Conservation (phyloP, 2,797 vertebrate genomes). For the Notolabrus celidotus region DNA sequence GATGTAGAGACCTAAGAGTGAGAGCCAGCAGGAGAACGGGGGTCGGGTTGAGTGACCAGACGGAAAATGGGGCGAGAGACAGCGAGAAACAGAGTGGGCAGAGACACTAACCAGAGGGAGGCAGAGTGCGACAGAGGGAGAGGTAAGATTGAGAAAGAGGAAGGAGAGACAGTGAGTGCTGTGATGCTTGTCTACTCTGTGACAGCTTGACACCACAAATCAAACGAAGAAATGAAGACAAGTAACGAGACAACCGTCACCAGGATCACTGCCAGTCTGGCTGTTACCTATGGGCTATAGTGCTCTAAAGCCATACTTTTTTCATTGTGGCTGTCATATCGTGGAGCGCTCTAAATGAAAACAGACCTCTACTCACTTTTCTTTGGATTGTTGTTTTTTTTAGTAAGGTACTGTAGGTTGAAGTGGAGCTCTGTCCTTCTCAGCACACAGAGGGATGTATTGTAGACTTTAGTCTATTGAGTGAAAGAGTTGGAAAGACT, state of each 20-base stretch:
- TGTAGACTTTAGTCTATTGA: slow-evolving; percentile 64
- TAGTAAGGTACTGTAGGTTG: slow-evolving; percentile 55
- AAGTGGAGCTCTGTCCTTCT: slow-evolving; percentile 62
- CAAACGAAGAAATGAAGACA: slow-evolving; percentile 80
- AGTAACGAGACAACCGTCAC: slow-evolving; percentile 74
- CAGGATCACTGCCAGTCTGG: slow-evolving; percentile 75
- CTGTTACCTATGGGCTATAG: slow-evolving; percentile 75
- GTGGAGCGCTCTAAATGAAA: slow-evolving; percentile 74
- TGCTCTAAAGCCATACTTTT: slow-evolving; percentile 67
- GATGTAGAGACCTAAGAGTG: slow-evolving; percentile 55
- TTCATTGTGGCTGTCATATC: slow-evolving; percentile 74
- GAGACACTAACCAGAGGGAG: slow-evolving; percentile 54
- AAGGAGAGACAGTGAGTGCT: slow-evolving; percentile 55
- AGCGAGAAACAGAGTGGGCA: slow-evolving; percentile 40
- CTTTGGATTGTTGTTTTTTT: slow-evolving; percentile 43
- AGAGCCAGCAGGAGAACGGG: slow-evolving; percentile 31
- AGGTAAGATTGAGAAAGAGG: slow-evolving; percentile 46
- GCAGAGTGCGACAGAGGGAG: slow-evolving; percentile 32
- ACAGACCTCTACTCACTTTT: slow-evolving; percentile 63
- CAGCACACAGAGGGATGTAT: slow-evolving; percentile 66
- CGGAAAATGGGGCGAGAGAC: slow-evolving; percentile 37
- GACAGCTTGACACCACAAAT: slow-evolving; percentile 83
- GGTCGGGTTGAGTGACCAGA: slow-evolving; percentile 51
- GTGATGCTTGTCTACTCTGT: slow-evolving; percentile 68
- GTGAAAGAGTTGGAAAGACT: slow-evolving; percentile 63